A percentile compares a stretch with the other conserved stretches of the same genome.
Evolutionary conservation across 2,113 vertebrate genomes (phyloP).

Genomic region (Amblyornis subalaris): DNA sequence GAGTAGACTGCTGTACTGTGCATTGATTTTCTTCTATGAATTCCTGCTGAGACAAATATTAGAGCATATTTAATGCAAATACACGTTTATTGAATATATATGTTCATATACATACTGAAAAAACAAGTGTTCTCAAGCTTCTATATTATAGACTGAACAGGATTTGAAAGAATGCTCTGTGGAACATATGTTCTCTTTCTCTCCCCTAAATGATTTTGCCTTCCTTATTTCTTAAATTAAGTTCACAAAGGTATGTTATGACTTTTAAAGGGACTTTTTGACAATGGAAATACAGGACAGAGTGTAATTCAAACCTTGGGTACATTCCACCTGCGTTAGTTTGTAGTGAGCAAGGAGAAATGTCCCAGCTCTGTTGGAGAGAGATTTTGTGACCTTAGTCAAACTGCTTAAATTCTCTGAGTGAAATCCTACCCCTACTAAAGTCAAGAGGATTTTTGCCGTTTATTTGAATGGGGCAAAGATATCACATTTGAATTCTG

Average conservation of each 20-base stretch:
- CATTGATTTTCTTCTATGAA: not conserved
- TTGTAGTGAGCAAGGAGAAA: not conserved
- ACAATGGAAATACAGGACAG: not conserved
- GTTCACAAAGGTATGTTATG: not conserved
- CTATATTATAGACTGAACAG: not conserved
- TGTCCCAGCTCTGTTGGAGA: not conserved
- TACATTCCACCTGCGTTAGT: not conserved
- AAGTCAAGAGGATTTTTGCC: constrained; percentile 19
- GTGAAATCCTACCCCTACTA: not conserved
- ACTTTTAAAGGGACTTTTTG: not conserved
- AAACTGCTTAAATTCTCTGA: not conserved
- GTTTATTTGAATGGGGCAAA: constrained; percentile 29
- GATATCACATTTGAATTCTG: constrained; percentile 37
- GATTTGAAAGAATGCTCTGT: not conserved
- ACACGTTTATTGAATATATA: not conserved
- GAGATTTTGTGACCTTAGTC: constrained; percentile 23
- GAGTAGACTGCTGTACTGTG: not conserved
- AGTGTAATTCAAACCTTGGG: not conserved
- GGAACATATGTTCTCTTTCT: not conserved
- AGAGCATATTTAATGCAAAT: not conserved
- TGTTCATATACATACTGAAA: not conserved
- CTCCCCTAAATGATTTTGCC: not conserved
- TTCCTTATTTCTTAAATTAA: not conserved
- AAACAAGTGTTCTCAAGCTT: not conserved
- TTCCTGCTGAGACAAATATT: not conserved